Percentiles rank a stretch among this genome's conserved stretches.
phyloP scores from a whole-genome alignment of 2,113 vertebrate genomes.

The Myotis lucifugus region DNA sequence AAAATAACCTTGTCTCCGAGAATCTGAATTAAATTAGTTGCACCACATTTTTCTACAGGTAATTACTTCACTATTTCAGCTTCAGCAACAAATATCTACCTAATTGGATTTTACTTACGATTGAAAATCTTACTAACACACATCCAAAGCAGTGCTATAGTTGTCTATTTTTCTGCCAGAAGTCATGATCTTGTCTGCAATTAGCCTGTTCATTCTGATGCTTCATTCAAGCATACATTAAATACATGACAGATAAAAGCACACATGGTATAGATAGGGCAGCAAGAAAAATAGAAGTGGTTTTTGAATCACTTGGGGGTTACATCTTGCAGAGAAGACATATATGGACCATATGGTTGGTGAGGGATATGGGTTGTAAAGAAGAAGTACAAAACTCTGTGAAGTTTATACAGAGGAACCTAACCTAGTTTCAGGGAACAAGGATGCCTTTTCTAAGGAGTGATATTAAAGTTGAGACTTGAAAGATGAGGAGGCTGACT shows the following conservation, averaged over 20 bases:
- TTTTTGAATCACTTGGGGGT: neutral
- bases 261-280: neutral
- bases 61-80: neutral
- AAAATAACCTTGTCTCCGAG: neutral
- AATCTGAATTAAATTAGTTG: neutral
- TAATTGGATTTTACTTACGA: neutral
- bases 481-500: neutral
- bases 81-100: neutral
- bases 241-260: neutral
- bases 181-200: neutral
- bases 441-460: neutral
- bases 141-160: neutral
- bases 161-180: neutral
- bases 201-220: neutral
- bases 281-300: neutral
- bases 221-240: neutral
- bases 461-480: neutral
- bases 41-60: neutral
- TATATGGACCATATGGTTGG: neutral
- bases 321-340: neutral
- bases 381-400: neutral
- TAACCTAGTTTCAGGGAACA: neutral
- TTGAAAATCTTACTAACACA: neutral
- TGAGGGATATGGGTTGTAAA: neutral
- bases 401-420: neutral